phyloP scores from a whole-genome alignment of 2,888 invertebrate species.

The Seira musarum region DNA sequence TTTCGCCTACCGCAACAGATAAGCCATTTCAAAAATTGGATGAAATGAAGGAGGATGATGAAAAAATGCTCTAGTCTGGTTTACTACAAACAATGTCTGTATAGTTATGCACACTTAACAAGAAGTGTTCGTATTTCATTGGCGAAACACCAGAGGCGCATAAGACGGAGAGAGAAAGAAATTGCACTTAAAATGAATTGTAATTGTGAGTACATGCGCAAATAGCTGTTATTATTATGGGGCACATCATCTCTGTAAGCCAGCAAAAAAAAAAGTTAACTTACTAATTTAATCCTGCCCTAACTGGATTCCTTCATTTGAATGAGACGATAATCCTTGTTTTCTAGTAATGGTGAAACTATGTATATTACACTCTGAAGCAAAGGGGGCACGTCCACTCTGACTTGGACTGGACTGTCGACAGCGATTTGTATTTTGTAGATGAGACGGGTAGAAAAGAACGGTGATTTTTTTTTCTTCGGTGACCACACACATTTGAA shows the following conservation, averaged over 20 bases:
- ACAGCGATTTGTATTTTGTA: background rate
- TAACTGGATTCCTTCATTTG: conserved; percentile 40
- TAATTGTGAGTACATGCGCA: too few species aligned
- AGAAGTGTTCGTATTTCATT: background rate
- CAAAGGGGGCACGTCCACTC: conserved; percentile 38
- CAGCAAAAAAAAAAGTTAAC: too few species aligned
- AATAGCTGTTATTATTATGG: background rate
- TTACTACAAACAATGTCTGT: background rate
- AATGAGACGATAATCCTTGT: conserved; percentile 11
- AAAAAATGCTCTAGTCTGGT: background rate
- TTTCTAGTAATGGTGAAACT: conserved; percentile 18
- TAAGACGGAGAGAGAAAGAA: too few species aligned
- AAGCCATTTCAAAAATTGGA: background rate
- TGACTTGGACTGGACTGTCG: background rate
- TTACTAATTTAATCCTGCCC: conserved; percentile 37
- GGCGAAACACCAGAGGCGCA: background rate
- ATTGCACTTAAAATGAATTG: too few species aligned
- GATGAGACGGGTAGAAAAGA: conserved; percentile 30
- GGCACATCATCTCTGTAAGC: conserved; percentile 9
- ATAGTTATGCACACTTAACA: background rate
- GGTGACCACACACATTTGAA: conserved; percentile 49
- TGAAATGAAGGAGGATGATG: background rate
- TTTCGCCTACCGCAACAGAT: background rate
- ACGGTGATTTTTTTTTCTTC: background rate
- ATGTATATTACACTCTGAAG: conserved; percentile 21